Evolutionary conservation across 1,140 invertebrate species (phyloP).

Genomic region (Tetragnatha versicolor): DNA sequence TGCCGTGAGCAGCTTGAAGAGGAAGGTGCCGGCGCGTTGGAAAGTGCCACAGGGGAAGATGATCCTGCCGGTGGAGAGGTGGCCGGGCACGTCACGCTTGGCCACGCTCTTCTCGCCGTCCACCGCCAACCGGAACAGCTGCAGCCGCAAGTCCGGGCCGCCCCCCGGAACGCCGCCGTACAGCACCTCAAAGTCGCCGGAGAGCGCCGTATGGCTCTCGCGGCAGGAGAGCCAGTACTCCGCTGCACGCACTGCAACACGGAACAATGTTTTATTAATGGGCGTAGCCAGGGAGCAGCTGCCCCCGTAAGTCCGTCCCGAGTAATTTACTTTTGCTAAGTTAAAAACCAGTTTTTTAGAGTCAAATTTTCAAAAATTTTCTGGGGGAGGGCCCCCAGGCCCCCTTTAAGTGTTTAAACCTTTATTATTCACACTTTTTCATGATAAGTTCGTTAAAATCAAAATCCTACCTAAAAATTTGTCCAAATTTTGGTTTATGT

Average conservation of each 20-base stretch:
- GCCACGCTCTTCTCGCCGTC: constrained; percentile 29
- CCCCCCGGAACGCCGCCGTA: constrained; percentile 28
- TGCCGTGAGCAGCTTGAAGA: constrained; percentile 36
- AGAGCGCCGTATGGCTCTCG: not conserved
- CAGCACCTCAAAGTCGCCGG: constrained; percentile 18
- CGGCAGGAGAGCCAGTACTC: constrained; percentile 34
- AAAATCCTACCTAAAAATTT: too few species aligned
- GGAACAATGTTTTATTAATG: not conserved
- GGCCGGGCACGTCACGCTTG: constrained; percentile 32
- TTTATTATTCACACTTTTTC: too few species aligned
- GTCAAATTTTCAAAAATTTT: too few species aligned
- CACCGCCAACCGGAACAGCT: not conserved
- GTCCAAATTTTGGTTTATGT: too few species aligned
- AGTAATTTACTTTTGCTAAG: too few species aligned
- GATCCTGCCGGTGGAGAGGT: constrained; percentile 25
- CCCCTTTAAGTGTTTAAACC: too few species aligned
- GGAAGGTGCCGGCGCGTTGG: constrained; percentile 43
- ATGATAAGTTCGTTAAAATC: too few species aligned
- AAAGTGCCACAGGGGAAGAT: constrained; percentile 53
- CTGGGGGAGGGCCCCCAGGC: too few species aligned
- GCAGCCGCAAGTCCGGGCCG: constrained; percentile 4
- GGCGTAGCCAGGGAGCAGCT: too few species aligned
- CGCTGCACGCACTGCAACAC: not conserved
- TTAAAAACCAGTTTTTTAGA: too few species aligned
- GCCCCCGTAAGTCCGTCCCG: too few species aligned